Base-by-base conservation (phyloP, 1,140 invertebrate genomes). In the Drosophila ercepeae region DNA sequence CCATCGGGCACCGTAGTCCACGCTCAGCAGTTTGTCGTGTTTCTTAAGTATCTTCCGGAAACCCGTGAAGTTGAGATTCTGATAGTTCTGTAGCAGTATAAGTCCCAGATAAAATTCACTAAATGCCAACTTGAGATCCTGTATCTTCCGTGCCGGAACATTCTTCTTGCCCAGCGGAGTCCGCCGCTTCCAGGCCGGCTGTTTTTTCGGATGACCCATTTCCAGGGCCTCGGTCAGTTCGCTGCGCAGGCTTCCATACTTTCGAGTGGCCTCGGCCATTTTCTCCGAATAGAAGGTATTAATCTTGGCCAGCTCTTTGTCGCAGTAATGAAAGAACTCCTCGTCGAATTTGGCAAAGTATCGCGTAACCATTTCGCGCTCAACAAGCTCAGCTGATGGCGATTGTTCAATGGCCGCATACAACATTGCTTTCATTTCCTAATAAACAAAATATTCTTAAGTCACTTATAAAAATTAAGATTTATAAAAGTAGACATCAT, bases 11-110 rank as follows among this genome's bases (percentile, higher is more conserved):
- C 95, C 94, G 32, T 91, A 81, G 53, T 94, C 93, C 3, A 93
- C 93, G 54, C 90, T 92, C 14, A 95, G 86, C 64, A 95, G 44
- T 93, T 98, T 98, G 90, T 98, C 97, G 92, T 98, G 97, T 91
- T 98, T 98, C 89, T 98, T 98, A 11, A 98, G 92, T 68, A 98
- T 98, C 90, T 98, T 98, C 46, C 97, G 93, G 91, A 98, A 98
- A 0, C 97, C 97, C 8, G 96, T 98, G 71, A 96, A 97, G 92
- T 98, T 98, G 1, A 98, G 92, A 79, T 96, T 96, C 88, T 95
- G 94, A 77, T 95, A 95, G 75, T 95, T 95, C 83, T 95, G 94
- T 16, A 93, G 92, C 6, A 98, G 92, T 77, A 98, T 97, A 5
- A 98, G 84, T 82, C 95, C 96, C 2, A 98, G 93, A 92, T 98